A percentile compares a stretch with the other conserved stretches of the same genome.
Conservation (phyloP, 2,888 invertebrate genomes). For the Tipula unca region DNA sequence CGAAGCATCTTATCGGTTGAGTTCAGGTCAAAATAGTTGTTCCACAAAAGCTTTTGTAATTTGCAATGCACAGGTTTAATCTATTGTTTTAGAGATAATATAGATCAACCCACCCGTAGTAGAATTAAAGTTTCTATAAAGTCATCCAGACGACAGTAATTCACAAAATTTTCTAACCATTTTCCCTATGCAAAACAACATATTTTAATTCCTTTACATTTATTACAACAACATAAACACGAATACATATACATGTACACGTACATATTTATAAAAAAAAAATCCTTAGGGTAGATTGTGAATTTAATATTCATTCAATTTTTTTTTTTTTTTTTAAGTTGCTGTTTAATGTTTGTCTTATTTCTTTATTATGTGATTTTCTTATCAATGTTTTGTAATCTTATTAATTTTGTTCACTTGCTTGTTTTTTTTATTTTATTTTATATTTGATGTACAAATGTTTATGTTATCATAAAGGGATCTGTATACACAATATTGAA, state of each 20-base stretch:
- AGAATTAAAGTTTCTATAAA: too few relatives aligned
- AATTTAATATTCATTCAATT: neutral
- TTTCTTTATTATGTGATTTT: slow-evolving; percentile 8
- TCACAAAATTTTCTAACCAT: neutral
- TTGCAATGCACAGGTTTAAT: too few relatives aligned
- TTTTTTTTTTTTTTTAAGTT: neutral
- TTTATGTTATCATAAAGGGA: neutral
- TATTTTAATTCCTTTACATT: neutral
- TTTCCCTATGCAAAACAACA: neutral
- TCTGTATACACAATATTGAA: neutral
- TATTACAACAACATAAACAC: neutral
- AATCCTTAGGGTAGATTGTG: neutral
- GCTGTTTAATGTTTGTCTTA: neutral
- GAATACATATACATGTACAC: neutral
- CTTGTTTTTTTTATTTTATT: neutral
- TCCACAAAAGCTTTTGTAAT: too few relatives aligned
- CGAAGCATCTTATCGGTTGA: too few relatives aligned
- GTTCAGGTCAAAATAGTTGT: too few relatives aligned
- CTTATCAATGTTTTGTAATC: slow-evolving; percentile 14
- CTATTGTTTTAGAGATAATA: too few relatives aligned
- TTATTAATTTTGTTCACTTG: slow-evolving; percentile 8
- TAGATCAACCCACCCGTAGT: too few relatives aligned
- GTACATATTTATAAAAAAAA: neutral
- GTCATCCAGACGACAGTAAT: neutral
- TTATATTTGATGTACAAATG: neutral